These are phyloP conservation scores for Polydrusus cervinus DNA, from an alignment of 2,888 invertebrate species.

Conservation along the genomic window DNA sequence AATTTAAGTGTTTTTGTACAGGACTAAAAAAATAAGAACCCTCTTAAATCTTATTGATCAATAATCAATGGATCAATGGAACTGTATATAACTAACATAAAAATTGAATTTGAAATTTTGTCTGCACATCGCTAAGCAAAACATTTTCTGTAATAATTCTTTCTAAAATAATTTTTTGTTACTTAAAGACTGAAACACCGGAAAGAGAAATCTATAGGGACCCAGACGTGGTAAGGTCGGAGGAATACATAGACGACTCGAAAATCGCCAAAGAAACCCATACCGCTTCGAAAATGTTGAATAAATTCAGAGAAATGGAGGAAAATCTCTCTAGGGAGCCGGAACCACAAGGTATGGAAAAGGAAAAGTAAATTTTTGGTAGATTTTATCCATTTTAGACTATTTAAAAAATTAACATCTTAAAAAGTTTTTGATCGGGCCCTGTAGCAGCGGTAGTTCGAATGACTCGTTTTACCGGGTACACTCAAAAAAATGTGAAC, in stretches of 20 bases:
- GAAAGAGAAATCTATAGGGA: constrained; percentile 84
- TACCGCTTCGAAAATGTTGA: constrained; percentile 89
- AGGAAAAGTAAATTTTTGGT: no score
- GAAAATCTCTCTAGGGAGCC: constrained; percentile 76
- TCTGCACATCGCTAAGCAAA: no score
- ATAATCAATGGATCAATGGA: no score
- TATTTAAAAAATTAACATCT: no score
- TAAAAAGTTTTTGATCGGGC: neutral
- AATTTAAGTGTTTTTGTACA: no score
- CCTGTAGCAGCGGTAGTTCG: constrained; percentile 15
- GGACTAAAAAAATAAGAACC: no score
- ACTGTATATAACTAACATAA: no score
- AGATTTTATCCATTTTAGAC: no score
- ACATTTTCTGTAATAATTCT: no score
- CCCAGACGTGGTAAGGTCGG: constrained; percentile 80
- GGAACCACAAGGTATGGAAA: constrained; percentile 64
- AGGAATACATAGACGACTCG: constrained; percentile 74
- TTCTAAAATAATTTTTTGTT: neutral
- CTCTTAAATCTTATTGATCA: no score
- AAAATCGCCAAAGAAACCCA: constrained; percentile 75
- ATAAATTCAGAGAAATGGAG: constrained; percentile 92
- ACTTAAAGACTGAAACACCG: constrained; percentile 77
- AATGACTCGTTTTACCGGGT: neutral
- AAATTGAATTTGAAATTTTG: no score
- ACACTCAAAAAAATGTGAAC: neutral